Evolutionary conservation across 2,113 vertebrate genomes (phyloP).

Genomic region (Seriola rivoliana): DNA sequence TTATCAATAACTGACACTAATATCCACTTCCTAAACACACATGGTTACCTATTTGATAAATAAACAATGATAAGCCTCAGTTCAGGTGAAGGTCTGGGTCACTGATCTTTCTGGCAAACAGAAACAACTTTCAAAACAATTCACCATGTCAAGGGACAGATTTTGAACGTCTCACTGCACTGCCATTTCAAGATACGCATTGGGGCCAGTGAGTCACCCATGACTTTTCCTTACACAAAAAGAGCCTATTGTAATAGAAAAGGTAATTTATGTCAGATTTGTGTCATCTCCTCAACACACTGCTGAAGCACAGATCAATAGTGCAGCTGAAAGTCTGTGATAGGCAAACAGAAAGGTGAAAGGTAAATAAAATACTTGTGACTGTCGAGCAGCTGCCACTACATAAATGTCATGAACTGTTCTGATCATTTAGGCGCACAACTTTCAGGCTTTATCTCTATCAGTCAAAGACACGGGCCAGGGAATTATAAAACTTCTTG

Average conservation of each 20-base stretch:
- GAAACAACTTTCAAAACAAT: not conserved
- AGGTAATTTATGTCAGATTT: slow-evolving; percentile 8
- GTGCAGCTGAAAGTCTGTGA: not conserved
- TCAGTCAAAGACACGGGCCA: not conserved
- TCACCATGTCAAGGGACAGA: not conserved
- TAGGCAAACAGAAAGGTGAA: slow-evolving; percentile 1
- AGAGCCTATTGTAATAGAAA: not conserved
- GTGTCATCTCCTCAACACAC: not conserved
- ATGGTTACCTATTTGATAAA: not conserved
- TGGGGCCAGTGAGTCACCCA: slow-evolving; percentile 2
- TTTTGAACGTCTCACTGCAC: slow-evolving; percentile 15
- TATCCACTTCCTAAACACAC: not conserved
- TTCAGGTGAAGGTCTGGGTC: slow-evolving; percentile 9
- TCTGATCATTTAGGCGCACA: not conserved
- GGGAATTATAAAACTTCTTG: slow-evolving; percentile 5
- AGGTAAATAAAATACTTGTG: slow-evolving; percentile 20
- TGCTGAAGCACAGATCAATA: not conserved
- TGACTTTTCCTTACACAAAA: slow-evolving; percentile 19
- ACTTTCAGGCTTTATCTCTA: not conserved
- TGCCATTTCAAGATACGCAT: not conserved
- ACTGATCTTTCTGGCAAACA: slow-evolving; percentile 28
- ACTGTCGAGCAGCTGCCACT: not conserved
- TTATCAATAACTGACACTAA: not conserved
- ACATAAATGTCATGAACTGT: slow-evolving; percentile 15
- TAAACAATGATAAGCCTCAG: not conserved